Evolutionary conservation across 2,888 invertebrate genomes (phyloP).

Genomic region (Drosophila borborema): DNA sequence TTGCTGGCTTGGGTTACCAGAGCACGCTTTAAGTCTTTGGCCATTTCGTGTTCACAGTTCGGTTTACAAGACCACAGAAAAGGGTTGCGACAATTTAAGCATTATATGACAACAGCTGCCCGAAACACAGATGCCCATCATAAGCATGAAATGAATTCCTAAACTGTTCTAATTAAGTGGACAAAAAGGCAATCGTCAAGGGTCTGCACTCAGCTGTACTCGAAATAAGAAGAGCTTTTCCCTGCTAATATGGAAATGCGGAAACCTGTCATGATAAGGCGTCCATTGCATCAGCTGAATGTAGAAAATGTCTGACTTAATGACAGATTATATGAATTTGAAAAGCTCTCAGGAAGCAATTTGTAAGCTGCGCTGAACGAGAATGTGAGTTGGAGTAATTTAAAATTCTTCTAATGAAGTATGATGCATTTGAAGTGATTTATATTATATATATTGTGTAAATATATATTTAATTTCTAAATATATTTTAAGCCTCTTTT

Average conservation of each 20-base stretch:
- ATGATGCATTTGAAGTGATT: not conserved
- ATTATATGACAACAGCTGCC: slow-evolving; percentile 49
- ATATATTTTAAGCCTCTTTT: no score
- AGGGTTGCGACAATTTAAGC: slow-evolving; percentile 45
- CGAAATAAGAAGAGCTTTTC: not conserved
- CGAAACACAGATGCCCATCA: slow-evolving; percentile 39
- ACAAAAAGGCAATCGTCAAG: slow-evolving; percentile 14
- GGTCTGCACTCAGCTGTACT: not conserved
- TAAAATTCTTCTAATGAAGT: not conserved
- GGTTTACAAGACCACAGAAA: slow-evolving; percentile 50
- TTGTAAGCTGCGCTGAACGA: not conserved
- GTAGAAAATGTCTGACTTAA: not conserved
- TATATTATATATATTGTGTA: not conserved
- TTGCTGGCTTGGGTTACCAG: slow-evolving; percentile 17
- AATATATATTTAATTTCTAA: no score
- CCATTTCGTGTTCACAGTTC: slow-evolving; percentile 47
- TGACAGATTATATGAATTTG: not conserved
- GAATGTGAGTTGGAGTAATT: not conserved
- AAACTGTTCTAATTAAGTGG: slow-evolving; percentile 25
- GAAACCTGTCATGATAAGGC: not conserved
- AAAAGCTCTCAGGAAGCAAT: not conserved
- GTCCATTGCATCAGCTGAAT: not conserved
- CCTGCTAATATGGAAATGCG: not conserved
- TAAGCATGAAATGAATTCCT: slow-evolving; percentile 21
- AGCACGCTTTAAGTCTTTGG: slow-evolving; percentile 24